These are phyloP conservation scores for Drosophila pseudotakahashii DNA, from an alignment of 2,888 invertebrate genomes.

Conservation along the genomic window DNA sequence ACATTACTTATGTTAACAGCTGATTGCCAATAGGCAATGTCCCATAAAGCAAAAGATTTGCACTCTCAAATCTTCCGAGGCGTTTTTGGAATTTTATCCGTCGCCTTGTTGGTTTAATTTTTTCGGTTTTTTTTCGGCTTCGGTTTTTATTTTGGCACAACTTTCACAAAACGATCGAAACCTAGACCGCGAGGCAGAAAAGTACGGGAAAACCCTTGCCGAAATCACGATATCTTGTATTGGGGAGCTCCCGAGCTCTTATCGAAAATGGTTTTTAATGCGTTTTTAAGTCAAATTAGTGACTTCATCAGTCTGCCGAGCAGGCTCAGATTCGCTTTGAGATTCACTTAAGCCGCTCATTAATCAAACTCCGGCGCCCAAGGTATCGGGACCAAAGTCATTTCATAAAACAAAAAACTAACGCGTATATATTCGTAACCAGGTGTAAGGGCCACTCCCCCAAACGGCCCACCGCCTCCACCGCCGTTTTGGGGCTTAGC, in stretches of 20 bases:
- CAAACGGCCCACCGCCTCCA: conserved; percentile 11
- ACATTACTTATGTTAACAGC: conserved; percentile 35
- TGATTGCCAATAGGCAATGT: conserved; percentile 41
- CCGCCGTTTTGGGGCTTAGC: conserved; percentile 45
- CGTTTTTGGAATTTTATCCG: conserved; percentile 37
- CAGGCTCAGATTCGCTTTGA: conserved; percentile 54
- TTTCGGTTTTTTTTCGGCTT: conserved; percentile 16
- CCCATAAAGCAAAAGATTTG: conserved; percentile 41
- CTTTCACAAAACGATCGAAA: conserved; percentile 58
- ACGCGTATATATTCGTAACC: not conserved
- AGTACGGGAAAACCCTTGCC: conserved; percentile 72
- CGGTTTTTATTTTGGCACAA: conserved; percentile 44
- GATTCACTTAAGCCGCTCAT: conserved; percentile 76
- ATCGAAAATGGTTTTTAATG: conserved; percentile 77
- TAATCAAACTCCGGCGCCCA: conserved; percentile 64
- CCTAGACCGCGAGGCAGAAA: conserved; percentile 41
- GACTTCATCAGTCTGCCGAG: conserved; percentile 65
- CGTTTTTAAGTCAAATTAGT: conserved; percentile 79
- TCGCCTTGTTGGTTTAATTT: conserved; percentile 27
- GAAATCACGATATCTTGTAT: conserved; percentile 27
- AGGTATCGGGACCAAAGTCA: conserved; percentile 58
- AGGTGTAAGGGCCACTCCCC: conserved; percentile 7
- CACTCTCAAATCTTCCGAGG: conserved; percentile 33
- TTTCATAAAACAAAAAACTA: conserved; percentile 15
- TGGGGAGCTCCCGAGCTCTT: conserved; percentile 47